phyloP scores from a whole-genome alignment of 2,113 vertebrate genomes.

The Rostratula benghalensis region DNA sequence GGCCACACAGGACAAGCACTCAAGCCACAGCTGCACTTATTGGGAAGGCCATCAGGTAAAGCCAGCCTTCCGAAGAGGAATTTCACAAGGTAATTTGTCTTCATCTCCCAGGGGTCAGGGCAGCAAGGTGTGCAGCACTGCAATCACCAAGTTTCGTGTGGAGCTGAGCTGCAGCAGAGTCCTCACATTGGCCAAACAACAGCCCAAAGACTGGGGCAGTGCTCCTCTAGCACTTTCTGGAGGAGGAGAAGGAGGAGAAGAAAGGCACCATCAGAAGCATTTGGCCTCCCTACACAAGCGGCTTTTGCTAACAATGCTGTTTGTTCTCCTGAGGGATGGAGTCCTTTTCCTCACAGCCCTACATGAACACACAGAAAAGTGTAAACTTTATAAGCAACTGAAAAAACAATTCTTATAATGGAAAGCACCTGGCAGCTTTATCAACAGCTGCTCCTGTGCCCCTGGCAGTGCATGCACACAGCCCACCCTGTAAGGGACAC shows the following conservation, averaged over 20 bases:
- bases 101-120: neutral
- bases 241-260: neutral
- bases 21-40: rapidly evolving
- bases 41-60: neutral
- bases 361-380: neutral
- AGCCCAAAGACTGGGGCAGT: neutral
- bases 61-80: neutral
- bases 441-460: neutral
- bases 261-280: neutral
- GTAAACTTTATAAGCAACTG: neutral
- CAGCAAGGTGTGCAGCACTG: rapidly evolving
- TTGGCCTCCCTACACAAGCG: neutral
- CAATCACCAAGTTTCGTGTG: neutral
- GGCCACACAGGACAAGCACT: neutral
- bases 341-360: neutral
- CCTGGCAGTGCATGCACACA: neutral
- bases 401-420: neutral
- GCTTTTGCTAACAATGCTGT: neutral
- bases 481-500: neutral
- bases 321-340: neutral
- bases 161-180: neutral
- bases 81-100: neutral
- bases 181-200: neutral
- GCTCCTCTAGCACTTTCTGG: neutral
- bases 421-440: neutral